Base-by-base conservation (phyloP, 2,797 vertebrate genomes). In the Meriones psammophilus region DNA sequence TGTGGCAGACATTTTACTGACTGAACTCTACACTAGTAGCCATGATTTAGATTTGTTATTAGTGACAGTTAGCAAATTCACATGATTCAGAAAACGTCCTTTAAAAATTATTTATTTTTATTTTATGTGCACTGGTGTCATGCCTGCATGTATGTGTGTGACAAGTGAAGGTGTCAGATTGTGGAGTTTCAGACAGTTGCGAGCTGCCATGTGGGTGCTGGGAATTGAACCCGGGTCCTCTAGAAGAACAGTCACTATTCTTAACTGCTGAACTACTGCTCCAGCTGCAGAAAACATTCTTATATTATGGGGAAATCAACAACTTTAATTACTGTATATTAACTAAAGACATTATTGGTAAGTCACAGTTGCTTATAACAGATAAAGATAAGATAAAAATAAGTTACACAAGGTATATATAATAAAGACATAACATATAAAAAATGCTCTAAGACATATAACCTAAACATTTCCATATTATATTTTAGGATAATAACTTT, bases 321-420 rank as follows among this genome's bases (percentile, higher is more conserved):
- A 95, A 91, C 79, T 76, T 79, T 94, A 91, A 13, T 79, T 85
- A 62, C 13, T 83, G 24, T 3, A 54, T 76, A 94, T 69, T 79
- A 96, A 22, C 14, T 54, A 94, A 90, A 94, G 20, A 60, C 60
- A 92, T 46, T 92, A 90, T 92, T 36, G 81, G 46, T 80, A 91
- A 68, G 76, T 88, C 28, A 68, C 95, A 92, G 90, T 58, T 81
- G 66, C 4, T 88, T 96, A 85, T 71, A 94, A 90, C 33, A 89
- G 54, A 77, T 8, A 15, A 56, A 77, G 46, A 88, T 39, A 62
- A 50, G 24, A 87, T 12, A 58, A 36, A 56, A 36, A 86, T 8
- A 81, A 22, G 18, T 28, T 71, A 58, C 56, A 39, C 36, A 36
- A 56, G 8, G 9, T 39, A 39, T 9, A 54, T 86, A 56, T n/a